Evolutionary conservation across 53 echinoderm and acorn worm species (phyloP), one percentile per base, ranked within the genome.

Genomic region (Henricia sp.): DNA sequence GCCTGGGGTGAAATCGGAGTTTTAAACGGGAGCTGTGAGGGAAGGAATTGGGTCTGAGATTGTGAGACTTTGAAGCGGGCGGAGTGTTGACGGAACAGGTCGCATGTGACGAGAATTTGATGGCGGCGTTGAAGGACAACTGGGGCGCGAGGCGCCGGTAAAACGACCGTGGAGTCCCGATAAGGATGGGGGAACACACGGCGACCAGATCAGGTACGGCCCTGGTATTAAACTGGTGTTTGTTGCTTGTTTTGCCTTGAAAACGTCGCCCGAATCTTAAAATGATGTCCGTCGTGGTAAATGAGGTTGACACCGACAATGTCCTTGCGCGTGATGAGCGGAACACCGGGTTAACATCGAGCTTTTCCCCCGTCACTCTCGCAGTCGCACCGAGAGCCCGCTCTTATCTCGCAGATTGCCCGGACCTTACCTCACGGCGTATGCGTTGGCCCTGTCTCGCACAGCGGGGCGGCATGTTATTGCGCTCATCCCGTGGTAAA

Each of bases 91-190:
- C 80, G 65, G 80, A 80, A 42, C 62, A 64, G 80, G 58, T 60
- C 59, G 76, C 74, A 57, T 74, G 76, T 76, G 76, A 76, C 60
- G 76, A 57, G 76, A 46, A 59, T 76, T 76, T 76, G 76, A 76
- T 76, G 76, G 42, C 48, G 63, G 43, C 23, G 80, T 13, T 63
- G 80, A 80, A 80, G 80, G 80, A 80, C 80, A 24, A n/a, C 1
- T 20, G 6, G 37, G 4, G 29, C 63, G 80, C 33, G 29, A 11
- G 16, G 27, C 8, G 14, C 2, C 46, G 63, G 46, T 62, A 44
- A 29, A 37, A 77, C n/a, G 60, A 42, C 44, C 50, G 27, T 14
- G 50, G 30, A 39, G 11, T 20, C 26, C 58, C 76, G 60, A 58
- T 76, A 76, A 76, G 40, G 76, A 76, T 29, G 58, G 40, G n/a